Conservation (phyloP, 2,888 invertebrate genomes). For the Pseudanteris insignis region DNA sequence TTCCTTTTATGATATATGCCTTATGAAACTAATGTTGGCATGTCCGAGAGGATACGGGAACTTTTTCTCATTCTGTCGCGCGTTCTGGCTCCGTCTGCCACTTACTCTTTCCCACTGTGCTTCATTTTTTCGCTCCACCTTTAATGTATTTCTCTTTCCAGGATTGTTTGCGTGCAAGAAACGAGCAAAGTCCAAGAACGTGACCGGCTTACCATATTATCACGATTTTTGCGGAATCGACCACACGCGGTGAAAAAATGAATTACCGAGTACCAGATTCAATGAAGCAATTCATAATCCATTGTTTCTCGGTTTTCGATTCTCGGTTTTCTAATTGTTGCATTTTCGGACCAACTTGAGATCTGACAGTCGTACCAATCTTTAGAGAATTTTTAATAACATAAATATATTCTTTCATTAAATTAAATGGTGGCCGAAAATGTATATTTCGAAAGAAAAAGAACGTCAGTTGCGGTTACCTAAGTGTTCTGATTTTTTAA, state of each 20-base stretch:
- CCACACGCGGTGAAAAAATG: conserved; percentile 42
- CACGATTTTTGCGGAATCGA: conserved; percentile 39
- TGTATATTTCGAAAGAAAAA: too few relatives aligned
- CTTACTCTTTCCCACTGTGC: conserved; percentile 19
- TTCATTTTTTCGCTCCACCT: conserved; percentile 37
- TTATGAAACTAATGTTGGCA: conserved; percentile 39
- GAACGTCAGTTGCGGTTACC: too few relatives aligned
- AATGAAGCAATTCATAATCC: conserved; percentile 30
- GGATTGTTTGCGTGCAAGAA: conserved; percentile 44
- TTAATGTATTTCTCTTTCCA: conserved; percentile 41
- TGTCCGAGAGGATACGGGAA: conserved; percentile 23
- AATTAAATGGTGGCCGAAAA: too few relatives aligned
- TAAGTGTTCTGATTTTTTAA: too few relatives aligned
- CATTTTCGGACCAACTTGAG: too few relatives aligned
- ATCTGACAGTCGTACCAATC: too few relatives aligned
- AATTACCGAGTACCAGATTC: conserved; percentile 32
- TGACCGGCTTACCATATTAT: conserved; percentile 43
- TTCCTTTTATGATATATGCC: conserved; percentile 41
- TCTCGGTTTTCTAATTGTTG: conserved; percentile 17
- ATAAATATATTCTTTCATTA: too few relatives aligned
- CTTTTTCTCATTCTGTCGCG: conserved; percentile 19
- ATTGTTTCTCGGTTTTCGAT: conserved; percentile 10
- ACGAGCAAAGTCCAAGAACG: conserved; percentile 42
- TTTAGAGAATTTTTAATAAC: too few relatives aligned
- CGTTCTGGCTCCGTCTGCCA: conserved; percentile 7